Evolutionary conservation across 2,797 vertebrate genomes (phyloP), one percentile per base, ranked within the genome.

Genomic region (Pelodytes ibericus): DNA sequence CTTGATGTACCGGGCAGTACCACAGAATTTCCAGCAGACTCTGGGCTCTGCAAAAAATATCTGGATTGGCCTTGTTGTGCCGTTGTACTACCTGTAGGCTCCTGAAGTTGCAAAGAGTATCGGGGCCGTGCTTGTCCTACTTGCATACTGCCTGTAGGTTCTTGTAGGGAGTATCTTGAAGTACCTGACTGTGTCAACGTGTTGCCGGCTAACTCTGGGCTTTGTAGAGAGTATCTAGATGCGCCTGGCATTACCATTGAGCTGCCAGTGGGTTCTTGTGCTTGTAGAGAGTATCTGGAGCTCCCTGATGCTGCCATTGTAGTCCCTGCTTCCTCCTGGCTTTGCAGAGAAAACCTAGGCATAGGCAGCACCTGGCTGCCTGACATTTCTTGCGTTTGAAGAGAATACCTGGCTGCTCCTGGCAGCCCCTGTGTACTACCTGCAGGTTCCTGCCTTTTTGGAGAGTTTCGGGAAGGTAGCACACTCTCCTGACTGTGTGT

Each of bases 1-100:
- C 77, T 79, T 24, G 88, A 84, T 25, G 84, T 81, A 36, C 74
- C 80, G 3, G 85, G 82, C 20, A 85, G 81, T 29, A 81, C 70
- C 2, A 81, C 70, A 47, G 68, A 66, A 65, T 66, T 70, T 49
- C 47, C 56, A 1, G 80, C 4, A 25, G 77, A 18, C 1, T 79
- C 70, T 67, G 70, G 29, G 25, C 20, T 72, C 16, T 79, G 76
- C 64, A 73, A 20, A 20, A 74, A 57, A 27, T n/a, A 51, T 36
- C 53, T 30, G 5, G 47, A 64, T 8, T 58, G 47, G 9, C 58
- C 70, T 15, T 70, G 58, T 2, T 26, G 29, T 25, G 27, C 33
- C 2, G 51, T 15, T 3, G 30, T 53, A 47, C 72, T 61, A 39
- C 30, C 51, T 27, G 39, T 27, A 11, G 66, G 31, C 67, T 74